Evolutionary conservation across 1,140 invertebrate species (phyloP).

Genomic region (Bombus polaris): DNA sequence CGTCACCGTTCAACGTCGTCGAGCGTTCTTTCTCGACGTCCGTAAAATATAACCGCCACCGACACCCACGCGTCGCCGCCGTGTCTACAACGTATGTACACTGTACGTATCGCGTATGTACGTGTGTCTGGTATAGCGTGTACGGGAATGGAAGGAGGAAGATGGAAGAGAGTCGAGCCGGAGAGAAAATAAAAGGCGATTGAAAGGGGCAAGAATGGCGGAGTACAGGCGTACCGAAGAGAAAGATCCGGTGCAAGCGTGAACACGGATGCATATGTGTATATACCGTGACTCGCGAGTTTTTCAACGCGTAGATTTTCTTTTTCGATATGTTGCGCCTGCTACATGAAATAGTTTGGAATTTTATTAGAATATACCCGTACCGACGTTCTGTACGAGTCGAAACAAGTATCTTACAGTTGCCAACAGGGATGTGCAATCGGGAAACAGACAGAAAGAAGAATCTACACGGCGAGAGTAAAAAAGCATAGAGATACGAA

Average conservation of each 20-base stretch:
- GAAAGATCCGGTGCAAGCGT: neutral
- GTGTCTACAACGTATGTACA: too few species aligned
- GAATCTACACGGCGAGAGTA: neutral
- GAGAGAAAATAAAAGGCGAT: constrained; percentile 22
- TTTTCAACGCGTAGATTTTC: neutral
- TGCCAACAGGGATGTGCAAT: too few species aligned
- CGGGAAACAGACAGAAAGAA: too few species aligned
- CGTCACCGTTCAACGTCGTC: constrained; percentile 26
- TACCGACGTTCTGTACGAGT: too few species aligned
- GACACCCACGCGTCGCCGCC: constrained; percentile 2
- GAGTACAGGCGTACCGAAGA: constrained; percentile 12
- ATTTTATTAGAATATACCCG: too few species aligned
- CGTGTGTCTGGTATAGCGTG: neutral
- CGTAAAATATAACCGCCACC: constrained; percentile 30
- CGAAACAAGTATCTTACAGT: too few species aligned
- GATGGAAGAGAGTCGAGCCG: too few species aligned
- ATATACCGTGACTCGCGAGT: neutral
- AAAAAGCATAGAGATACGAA: neutral
- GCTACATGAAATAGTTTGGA: too few species aligned
- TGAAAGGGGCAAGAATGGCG: constrained; percentile 16
- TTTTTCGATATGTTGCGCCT: too few species aligned
- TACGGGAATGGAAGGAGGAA: too few species aligned
- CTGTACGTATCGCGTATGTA: too few species aligned
- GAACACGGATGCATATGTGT: neutral
- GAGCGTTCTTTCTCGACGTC: neutral